Base-by-base conservation (phyloP, 2,797 vertebrate species). In the Botia almorhae region DNA sequence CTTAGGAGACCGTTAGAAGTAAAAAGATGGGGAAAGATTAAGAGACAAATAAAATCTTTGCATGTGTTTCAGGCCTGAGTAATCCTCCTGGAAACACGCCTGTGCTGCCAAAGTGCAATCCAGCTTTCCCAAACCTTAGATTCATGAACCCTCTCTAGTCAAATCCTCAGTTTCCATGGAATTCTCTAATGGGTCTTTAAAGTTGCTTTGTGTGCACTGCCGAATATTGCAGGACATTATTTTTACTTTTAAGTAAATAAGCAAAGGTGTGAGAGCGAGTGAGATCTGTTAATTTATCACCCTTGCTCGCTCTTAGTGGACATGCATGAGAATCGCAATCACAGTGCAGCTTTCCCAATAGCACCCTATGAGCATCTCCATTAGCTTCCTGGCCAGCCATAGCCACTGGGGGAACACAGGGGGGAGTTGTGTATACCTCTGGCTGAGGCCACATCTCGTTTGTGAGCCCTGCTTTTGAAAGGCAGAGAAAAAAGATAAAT, bases 11-110 rank as follows among this genome's bases (percentile, higher is more conserved):
- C 23, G 23, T 26, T 26, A 26, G 23, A 26, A 48, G 53, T 21
- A 23, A 63, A 51, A 79, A 39, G 46, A 53, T 7, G 17, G 12
- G 21, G 23, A 79, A 71, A 64, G 53, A 29, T 29, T 7, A 56
- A 11, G 46, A 61, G 26, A 71, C 43, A 21, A 26, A 61, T 21
- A 51, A 23, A 51, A 26, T 72, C 55, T 69, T 50, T 84, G 29
- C 74, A 51, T 61, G 60, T 61, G 39, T 39, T 76, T 76, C 33
- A 43, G 81, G 76, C 90, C 90, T 90, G 86, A 92, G 87, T 94
- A 94, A 94, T 94, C 93, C 90, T 89, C 93, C 91, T 94, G 93
- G 93, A 93, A 95, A 94, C 90, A 91, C 56, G 16, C 81, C 19
- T 81, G 84, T 61, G 83, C 88, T 93, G 92, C 91, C 93, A 94